Evolutionary conservation across 2,797 vertebrate species (phyloP).

Genomic region (Spinus olivaceus): DNA sequence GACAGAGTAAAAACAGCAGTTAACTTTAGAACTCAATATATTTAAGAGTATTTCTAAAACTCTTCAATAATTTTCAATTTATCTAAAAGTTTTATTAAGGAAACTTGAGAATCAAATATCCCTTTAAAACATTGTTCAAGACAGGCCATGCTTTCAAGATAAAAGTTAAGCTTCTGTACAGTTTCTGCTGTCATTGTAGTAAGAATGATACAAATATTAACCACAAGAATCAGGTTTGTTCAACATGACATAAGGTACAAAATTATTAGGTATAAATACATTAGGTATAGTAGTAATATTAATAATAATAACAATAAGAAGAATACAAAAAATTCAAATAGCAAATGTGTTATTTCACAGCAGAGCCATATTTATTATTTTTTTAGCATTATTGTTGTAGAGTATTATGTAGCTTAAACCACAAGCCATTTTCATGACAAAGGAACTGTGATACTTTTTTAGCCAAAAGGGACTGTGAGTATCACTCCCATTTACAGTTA

Average conservation of each 20-base stretch:
- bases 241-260: background rate
- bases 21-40: background rate
- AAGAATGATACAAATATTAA: background rate
- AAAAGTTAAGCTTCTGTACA: background rate
- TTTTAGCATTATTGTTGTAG: background rate
- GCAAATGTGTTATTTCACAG: background rate
- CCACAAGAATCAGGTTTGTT: background rate
- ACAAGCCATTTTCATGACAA: background rate
- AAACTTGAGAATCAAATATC: background rate
- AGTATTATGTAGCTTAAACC: background rate
- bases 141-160: background rate
- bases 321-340: background rate
- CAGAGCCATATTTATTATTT: background rate
- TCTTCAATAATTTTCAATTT: background rate
- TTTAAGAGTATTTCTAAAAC: background rate
- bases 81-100: background rate
- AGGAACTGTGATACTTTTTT: background rate
- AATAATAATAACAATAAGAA: background rate
- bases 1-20: background rate
- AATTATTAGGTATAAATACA: background rate
- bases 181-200: background rate
- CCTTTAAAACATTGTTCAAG: background rate
- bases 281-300: background rate
- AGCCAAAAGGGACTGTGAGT: background rate
- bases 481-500: background rate